Conservation (phyloP, 2,113 vertebrate genomes). For the Struthio camelus region DNA sequence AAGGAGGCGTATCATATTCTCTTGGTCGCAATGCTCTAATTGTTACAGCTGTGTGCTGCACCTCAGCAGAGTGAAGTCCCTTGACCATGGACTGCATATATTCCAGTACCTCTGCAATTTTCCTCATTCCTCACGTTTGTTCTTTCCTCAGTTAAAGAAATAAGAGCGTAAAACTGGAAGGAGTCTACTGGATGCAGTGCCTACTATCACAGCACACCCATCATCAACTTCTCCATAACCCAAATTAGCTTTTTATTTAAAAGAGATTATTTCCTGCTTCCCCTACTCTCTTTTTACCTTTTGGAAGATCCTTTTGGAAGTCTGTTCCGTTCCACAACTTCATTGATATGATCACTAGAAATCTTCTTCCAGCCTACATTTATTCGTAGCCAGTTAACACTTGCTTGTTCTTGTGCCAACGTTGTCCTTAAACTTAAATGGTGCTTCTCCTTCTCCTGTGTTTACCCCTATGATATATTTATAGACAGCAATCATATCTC, state of each 20-base stretch:
- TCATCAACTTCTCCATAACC: not conserved
- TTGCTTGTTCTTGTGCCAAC: not conserved
- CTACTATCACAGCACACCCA: not conserved
- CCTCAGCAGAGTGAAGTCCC: not conserved
- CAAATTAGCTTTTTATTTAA: not conserved
- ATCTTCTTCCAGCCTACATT: not conserved
- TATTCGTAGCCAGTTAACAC: constrained; percentile 25
- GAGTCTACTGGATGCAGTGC: accelerated
- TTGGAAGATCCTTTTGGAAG: not conserved
- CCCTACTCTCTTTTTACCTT: not conserved
- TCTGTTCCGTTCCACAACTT: not conserved
- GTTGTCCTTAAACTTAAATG: not conserved
- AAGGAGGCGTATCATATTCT: accelerated
- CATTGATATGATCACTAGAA: not conserved
- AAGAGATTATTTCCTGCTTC: not conserved
- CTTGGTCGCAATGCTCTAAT: accelerated
- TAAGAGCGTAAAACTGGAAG: not conserved
- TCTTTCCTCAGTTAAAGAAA: not conserved
- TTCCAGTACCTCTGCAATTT: not conserved
- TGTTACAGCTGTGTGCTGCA: not conserved
- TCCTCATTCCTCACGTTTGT: not conserved
- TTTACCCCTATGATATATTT: constrained; percentile 6
- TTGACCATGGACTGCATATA: not conserved
- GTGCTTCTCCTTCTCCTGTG: not conserved
- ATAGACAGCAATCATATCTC: not conserved